Conservation (phyloP, 2,888 invertebrate genomes). For the Podabrus alpinus region DNA sequence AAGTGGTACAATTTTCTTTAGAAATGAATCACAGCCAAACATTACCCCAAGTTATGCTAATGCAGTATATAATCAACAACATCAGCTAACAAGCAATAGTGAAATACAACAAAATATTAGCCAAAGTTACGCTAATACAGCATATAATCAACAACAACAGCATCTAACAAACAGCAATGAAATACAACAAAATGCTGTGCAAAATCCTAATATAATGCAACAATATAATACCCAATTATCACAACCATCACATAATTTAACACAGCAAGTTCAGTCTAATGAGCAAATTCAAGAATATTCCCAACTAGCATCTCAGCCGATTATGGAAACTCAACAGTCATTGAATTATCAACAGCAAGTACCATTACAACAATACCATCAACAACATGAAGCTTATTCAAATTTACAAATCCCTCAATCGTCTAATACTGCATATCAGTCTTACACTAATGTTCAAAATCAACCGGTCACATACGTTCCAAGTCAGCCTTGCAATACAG, state of each 20-base stretch:
- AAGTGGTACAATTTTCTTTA: not conserved
- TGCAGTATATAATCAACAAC: not conserved
- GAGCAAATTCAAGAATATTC: not conserved
- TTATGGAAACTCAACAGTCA: not conserved
- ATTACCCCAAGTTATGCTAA: slow-evolving; percentile 5
- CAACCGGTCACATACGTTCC: not conserved
- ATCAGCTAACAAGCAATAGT: not conserved
- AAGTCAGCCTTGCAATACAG: not conserved
- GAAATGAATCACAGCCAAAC: not conserved
- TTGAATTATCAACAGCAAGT: too few species aligned
- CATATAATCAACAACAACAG: not conserved
- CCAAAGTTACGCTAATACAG: not conserved
- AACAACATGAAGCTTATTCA: not conserved
- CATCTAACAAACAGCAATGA: not conserved
- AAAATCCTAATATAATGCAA: not conserved
- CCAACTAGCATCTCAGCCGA: not conserved
- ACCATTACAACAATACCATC: not conserved
- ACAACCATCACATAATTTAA: not conserved
- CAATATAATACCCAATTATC: not conserved
- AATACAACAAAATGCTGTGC: not conserved
- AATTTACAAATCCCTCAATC: not conserved
- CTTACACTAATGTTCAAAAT: not conserved
- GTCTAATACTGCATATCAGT: not conserved
- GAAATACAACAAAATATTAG: not conserved
- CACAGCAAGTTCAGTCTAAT: not conserved